Evolutionary conservation across 1,140 invertebrate species (phyloP).

Genomic region (Parasteatoda tepidariorum): DNA sequence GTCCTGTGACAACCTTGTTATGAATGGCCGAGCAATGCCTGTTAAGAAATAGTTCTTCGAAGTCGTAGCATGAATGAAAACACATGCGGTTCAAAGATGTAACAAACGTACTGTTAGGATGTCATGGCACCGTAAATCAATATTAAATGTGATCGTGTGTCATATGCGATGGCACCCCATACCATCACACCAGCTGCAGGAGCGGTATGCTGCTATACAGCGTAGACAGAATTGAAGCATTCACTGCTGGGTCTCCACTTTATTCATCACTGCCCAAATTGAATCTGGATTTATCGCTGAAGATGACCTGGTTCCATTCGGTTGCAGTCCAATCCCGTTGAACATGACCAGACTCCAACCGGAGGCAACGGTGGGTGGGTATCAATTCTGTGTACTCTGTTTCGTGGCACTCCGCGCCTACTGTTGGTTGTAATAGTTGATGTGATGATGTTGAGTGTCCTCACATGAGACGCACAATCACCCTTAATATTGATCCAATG

Average conservation of each 20-base stretch:
- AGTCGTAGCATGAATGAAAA: no score
- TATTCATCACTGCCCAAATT: background rate
- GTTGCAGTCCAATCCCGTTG: background rate
- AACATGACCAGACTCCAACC: background rate
- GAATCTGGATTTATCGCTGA: no score
- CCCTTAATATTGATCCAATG: background rate
- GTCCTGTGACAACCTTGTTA: no score
- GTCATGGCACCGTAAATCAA: background rate
- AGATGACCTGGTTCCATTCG: no score
- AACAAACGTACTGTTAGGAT: background rate
- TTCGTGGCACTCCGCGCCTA: background rate
- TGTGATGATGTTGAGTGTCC: background rate
- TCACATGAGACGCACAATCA: background rate
- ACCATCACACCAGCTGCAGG: no score
- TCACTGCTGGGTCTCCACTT: background rate
- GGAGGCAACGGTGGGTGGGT: no score
- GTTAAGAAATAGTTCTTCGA: background rate
- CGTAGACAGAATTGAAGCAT: no score
- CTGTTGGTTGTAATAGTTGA: no score
- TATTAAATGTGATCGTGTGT: no score
- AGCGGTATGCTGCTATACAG: no score
- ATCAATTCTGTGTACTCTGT: background rate
- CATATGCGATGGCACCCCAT: no score
- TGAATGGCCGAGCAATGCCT: background rate
- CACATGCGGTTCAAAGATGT: background rate